Conservation (phyloP, 2,113 vertebrate species). For the Gallinago undulata region DNA sequence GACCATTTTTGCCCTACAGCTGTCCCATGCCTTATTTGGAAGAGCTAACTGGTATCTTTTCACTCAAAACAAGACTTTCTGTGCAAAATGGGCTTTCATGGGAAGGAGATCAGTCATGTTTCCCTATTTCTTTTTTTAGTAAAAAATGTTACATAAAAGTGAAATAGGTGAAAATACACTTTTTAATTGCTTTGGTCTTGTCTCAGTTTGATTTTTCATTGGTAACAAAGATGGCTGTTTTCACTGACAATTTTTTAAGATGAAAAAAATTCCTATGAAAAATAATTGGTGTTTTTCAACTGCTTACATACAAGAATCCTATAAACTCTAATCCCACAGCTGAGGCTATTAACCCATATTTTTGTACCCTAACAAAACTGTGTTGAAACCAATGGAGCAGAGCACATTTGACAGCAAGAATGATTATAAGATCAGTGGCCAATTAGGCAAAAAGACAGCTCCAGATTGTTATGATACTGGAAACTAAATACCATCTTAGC, state of each 20-base stretch:
- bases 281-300: conserved; percentile 41
- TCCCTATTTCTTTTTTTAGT: not conserved
- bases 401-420: not conserved
- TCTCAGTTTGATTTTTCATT: not conserved
- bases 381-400: conserved; percentile 20
- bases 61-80: not conserved
- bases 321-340: conserved; percentile 9
- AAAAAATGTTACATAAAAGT: not conserved
- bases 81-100: not conserved
- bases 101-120: not conserved
- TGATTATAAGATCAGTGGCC: conserved; percentile 34
- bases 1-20: not conserved
- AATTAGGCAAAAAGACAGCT: conserved; percentile 51
- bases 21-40: not conserved
- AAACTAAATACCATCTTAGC: not conserved
- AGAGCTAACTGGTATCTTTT: not conserved
- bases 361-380: not conserved
- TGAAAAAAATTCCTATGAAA: not conserved
- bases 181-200: not conserved
- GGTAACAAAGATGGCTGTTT: not conserved
- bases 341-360: conserved; percentile 17
- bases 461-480: conserved; percentile 1
- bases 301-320: not conserved
- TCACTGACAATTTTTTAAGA: not conserved
- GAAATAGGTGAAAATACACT: not conserved